Base-by-base conservation (phyloP, 2,113 vertebrate species). In the Sceloporus tristichus region DNA sequence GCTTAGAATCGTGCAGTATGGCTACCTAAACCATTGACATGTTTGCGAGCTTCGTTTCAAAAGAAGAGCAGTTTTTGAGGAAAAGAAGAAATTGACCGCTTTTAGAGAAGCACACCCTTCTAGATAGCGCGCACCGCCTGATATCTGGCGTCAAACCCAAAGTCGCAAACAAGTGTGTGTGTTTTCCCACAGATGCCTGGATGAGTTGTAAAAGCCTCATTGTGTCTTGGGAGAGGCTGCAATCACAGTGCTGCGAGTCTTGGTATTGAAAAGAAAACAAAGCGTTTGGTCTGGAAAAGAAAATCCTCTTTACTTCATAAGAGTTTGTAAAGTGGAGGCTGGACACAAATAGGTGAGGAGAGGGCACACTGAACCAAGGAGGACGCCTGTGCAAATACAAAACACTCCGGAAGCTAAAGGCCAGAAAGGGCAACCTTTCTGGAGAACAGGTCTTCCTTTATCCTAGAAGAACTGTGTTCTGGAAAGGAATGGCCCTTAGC, bases 241-340 rank as follows among this genome's bases (percentile, higher is more conserved):
- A 25, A 89, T 97, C 97, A 97, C 97, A 97, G 97, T 97, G 97
- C 96, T 96, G 93, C 79, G 93, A 91, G 92, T 94, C 92, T 91
- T 94, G 85, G 90, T 79, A 94, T 89, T 92, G 93, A 93, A 90
- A 76, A 94, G 93, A 92, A 94, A 94, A 89, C 1, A 16, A 18
- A 76, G 94, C 95, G 94, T 94, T 95, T 94, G 38, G 56, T 94
- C 96, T 96, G 96, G 95, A 97, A 96, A 97, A 96, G 90, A 10
- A 3, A 29, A 48, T 25, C 34, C 92, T 85, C 95, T 79, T 84
- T 93, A 96, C 91, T 95, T 96, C 59, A 96, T 88, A 95, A 95
- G 95, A 91, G 86, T 71, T 81, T 92, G 85, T 0, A 48, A 94
- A 94, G 94, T 96, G 96, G 95, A 97, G 97, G 96, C 95, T 95